Evolutionary conservation across 2,797 vertebrate genomes (phyloP).

Genomic region (Dendrocincla fuliginosa): DNA sequence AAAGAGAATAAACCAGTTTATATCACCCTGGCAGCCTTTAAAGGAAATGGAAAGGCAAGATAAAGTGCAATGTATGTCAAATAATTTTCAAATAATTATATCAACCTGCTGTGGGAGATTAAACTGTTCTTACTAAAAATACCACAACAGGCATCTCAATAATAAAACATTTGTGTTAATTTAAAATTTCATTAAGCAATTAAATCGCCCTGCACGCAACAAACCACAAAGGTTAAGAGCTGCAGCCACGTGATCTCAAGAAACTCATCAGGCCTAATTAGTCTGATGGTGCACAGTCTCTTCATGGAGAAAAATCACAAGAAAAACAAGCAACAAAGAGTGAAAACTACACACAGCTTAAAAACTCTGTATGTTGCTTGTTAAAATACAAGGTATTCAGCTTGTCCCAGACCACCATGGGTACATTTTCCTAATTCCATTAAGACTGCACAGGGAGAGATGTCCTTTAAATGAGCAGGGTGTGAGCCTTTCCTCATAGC

Average conservation of each 20-base stretch:
- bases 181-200: background rate
- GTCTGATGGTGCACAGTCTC: background rate
- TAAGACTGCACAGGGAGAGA: background rate
- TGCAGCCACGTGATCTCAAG: background rate
- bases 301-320: background rate
- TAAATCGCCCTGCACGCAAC: background rate
- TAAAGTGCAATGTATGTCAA: background rate
- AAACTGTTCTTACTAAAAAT: background rate
- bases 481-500: background rate
- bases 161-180: background rate
- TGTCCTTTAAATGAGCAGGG: background rate
- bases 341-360: background rate
- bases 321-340: background rate
- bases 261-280: slow-evolving; percentile 8
- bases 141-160: background rate
- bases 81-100: background rate
- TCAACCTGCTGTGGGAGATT: background rate
- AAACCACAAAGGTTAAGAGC: background rate
- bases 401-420: background rate
- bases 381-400: background rate
- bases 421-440: background rate
- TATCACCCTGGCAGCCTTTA: background rate
- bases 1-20: background rate
- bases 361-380: background rate
- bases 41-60: background rate